phyloP scores from a whole-genome alignment of 92 coral and sea anemone species.

The Parazoanthus atlanticus region DNA sequence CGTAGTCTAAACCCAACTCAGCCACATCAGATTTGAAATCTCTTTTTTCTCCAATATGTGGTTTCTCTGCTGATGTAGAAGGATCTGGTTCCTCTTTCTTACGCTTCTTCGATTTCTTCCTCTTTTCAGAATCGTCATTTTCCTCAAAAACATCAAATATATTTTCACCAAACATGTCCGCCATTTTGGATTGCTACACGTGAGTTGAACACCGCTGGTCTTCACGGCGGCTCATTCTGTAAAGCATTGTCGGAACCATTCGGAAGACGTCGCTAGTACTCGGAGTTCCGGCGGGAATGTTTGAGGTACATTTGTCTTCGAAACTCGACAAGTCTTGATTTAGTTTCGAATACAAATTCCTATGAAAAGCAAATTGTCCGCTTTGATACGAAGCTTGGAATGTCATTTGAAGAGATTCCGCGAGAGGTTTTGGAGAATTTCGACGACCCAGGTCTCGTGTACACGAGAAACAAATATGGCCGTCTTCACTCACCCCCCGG shows the following conservation, averaged over 20 bases:
- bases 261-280: not conserved
- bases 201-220: slow-evolving; percentile 33
- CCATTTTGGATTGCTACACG: slow-evolving; percentile 65
- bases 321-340: not conserved
- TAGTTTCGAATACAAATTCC: not conserved
- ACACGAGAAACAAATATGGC: slow-evolving; percentile 89
- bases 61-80: slow-evolving; percentile 43
- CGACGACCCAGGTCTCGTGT: slow-evolving; percentile 80
- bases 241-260: not conserved
- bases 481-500: slow-evolving; percentile 84
- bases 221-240: slow-evolving; percentile 4
- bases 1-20: slow-evolving; percentile 55
- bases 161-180: slow-evolving; percentile 86
- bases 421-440: slow-evolving; percentile 41
- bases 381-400: not conserved
- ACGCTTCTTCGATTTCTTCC: slow-evolving; percentile 51
- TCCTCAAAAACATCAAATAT: slow-evolving; percentile 92
- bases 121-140: slow-evolving; percentile 48
- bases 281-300: slow-evolving; percentile 33
- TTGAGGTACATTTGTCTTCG: not conserved
- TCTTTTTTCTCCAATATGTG: slow-evolving; percentile 61
- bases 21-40: slow-evolving; percentile 64
- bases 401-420: slow-evolving; percentile 50
- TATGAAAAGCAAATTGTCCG: not conserved
- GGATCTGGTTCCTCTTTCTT: slow-evolving; percentile 56